A percentile compares a stretch with the other conserved stretches of the same genome.
Evolutionary conservation across 2,797 vertebrate genomes (phyloP).

Genomic region (Brachyrhaphis roseni): DNA sequence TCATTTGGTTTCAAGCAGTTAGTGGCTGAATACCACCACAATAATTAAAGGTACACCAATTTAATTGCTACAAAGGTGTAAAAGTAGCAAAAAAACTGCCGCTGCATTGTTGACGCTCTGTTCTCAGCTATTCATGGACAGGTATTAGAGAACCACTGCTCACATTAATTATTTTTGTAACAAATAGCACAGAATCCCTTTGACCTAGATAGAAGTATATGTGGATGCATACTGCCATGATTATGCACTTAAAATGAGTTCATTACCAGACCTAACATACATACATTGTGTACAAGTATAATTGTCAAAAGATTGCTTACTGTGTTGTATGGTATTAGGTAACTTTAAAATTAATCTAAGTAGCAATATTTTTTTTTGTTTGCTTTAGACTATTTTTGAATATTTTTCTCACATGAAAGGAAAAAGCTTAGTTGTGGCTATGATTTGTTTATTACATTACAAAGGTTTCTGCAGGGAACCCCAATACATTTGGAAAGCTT

Average conservation of each 20-base stretch:
- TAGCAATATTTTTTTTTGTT: background rate
- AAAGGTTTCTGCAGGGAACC: background rate
- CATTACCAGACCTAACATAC: constrained; percentile 23
- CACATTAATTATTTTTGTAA: constrained; percentile 15
- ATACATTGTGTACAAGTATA: background rate
- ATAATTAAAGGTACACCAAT: constrained; percentile 67
- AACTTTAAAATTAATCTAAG: background rate
- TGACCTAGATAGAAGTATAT: constrained; percentile 28
- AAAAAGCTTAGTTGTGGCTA: background rate
- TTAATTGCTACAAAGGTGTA: constrained; percentile 57
- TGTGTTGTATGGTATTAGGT: too few species aligned
- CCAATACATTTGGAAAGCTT: background rate
- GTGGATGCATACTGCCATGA: constrained; percentile 17
- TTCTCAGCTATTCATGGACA: constrained; percentile 16
- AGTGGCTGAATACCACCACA: constrained; percentile 52
- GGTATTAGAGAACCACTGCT: constrained; percentile 12
- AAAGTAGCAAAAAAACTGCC: constrained; percentile 33
- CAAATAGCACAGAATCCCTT: constrained; percentile 24
- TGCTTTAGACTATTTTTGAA: background rate
- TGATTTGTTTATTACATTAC: background rate
- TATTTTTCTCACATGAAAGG: background rate
- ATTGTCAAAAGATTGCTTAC: background rate
- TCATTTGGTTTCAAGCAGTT: constrained; percentile 69
- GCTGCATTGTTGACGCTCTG: constrained; percentile 15
- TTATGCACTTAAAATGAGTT: constrained; percentile 32